phyloP scores from a whole-genome alignment of 2,113 vertebrate genomes.

The Dromas ardeola region DNA sequence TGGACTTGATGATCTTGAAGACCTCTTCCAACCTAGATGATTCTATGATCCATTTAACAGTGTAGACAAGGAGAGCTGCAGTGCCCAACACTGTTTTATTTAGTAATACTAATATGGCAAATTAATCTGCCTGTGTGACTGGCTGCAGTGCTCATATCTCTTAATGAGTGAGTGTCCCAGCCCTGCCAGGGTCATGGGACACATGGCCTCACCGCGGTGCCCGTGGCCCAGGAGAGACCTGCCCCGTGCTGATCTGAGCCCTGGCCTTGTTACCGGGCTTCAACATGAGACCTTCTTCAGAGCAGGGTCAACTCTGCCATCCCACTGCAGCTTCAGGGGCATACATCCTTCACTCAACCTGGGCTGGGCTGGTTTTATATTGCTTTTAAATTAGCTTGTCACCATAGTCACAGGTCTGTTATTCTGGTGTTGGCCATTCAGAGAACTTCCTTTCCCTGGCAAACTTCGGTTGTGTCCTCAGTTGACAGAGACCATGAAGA shows the following conservation, averaged over 20 bases:
- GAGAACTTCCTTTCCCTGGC: background rate
- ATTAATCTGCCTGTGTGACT: fast-evolving
- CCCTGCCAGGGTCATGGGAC: fast-evolving
- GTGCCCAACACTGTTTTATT: background rate
- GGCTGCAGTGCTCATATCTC: background rate
- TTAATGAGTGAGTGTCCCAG: background rate
- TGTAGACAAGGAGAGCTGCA: background rate
- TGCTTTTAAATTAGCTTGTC: background rate
- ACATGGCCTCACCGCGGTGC: fast-evolving
- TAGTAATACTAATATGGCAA: background rate
- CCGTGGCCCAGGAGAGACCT: background rate
- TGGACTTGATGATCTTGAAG: background rate
- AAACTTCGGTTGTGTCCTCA: background rate
- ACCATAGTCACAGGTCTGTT: background rate
- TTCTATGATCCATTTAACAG: background rate
- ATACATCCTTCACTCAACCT: fast-evolving
- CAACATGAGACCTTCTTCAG: background rate
- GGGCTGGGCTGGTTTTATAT: background rate
- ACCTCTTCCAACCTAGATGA: background rate
- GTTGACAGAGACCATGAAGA: background rate
- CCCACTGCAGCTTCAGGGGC: background rate
- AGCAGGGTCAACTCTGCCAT: background rate
- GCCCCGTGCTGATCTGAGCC: fast-evolving
- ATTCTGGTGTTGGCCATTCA: background rate
- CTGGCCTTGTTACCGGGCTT: fast-evolving